Base-by-base conservation (phyloP, 2,888 invertebrate genomes). In the Acrobasis repandana region DNA sequence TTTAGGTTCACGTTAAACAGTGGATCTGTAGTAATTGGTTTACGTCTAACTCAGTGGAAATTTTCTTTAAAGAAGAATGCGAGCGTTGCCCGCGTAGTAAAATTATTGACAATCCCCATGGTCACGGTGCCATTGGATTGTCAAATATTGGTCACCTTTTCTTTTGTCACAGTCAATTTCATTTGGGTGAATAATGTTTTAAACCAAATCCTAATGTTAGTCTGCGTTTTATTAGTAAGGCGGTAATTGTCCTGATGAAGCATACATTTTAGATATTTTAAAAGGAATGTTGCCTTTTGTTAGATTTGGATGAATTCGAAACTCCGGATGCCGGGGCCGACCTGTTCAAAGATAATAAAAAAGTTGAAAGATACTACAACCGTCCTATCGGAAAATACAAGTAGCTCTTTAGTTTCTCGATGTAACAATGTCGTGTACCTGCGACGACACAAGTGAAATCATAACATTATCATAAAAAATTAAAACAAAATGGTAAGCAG, bases 361-460 rank as follows among this genome's bases (percentile, higher is more conserved):
- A 90, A 90, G 84, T 90, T 90, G 85, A 85, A 88, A 85, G 87
- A 86, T 86, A 85, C 86, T 82, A 79, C 82, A 82, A 77, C 80
- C 86, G 81, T 73, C 84, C 88, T 90, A 88, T 89, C 85, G 90
- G 88, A 88, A 88, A 88, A 89, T 85, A 83, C 76, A 77, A 87
- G 88, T 80, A 83, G 85, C 80, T 84, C 83, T 85, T 86, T 85
- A 88, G 88, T 88, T 88, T 81, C 77, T 73, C 74, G 75, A 80
- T 69, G 85, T 86, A 88, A 87, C 87, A 87, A 87, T 86, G 83
- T 81, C 73, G 75, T 58, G 82, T 79, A 86, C 80, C 70, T 77
- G 75, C 75, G 72, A 52, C 64, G 15, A 67, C 71, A 75, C 65
- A 81, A 80, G 73, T 70, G 67, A 66, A n/a, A n/a, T n/a, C n/a